Base-by-base conservation (phyloP, 2,888 invertebrate genomes). In the Luffia ferchaultella region DNA sequence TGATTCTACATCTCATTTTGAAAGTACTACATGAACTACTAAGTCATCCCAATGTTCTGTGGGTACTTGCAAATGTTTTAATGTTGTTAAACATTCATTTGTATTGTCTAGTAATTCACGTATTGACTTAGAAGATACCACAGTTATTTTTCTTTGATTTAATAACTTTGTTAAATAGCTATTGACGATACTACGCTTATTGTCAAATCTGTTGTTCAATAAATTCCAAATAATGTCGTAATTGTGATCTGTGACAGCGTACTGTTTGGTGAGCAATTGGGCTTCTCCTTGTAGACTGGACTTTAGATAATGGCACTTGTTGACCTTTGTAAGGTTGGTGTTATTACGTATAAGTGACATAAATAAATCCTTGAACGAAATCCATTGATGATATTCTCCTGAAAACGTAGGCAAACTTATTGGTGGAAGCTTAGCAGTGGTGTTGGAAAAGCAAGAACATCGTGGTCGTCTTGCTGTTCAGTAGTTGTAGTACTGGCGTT, bases 221-320 rank as follows among this genome's bases (percentile, higher is more conserved):
- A 49, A 50, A 5, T 49, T 43, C 59, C 58, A 60, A 0, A 57
- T 55, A 17, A 54, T 55, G 2, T 44, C 19, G 20, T 59, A 60
- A 41, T 60, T 60, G 2, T 45, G 16, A 2, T 53, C 56, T 0
- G 54, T 57, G 0, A 50, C 56, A 42, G 57, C 16, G 9, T 57
- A 51, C 40, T 57, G 57, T 18, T 52, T 42, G 2, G 59, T 16
- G 20, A 59, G 16, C 2, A 16, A 43, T 45, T 52, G 50, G 3
- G 58, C 43, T 50, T 60, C 57, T 18, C 57, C 58, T 0, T 48
- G 46, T 15, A 61, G 45, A 50, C 48, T 56, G 2, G 48, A 42
- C 18, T 60, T 61, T 42, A 61, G 45, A 42, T 61, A 60, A 16
- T 58, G 58, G 7, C 58, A 20, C n/a, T n/a, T n/a, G n/a, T n/a